phyloP scores from a whole-genome alignment of 2,797 vertebrate species.

The Nannoperca obscura region DNA sequence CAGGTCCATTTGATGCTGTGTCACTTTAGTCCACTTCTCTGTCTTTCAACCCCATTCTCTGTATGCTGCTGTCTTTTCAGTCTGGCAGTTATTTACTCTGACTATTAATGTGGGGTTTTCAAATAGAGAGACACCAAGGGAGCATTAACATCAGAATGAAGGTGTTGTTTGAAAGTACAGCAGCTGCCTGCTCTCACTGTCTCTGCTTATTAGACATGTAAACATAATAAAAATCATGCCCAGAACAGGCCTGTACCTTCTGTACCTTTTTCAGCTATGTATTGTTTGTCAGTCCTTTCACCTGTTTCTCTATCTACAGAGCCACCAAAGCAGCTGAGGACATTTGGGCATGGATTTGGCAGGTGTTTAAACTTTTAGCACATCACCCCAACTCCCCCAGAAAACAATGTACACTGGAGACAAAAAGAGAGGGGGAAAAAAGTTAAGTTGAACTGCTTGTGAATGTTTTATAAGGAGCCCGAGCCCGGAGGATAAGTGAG shows the following conservation, averaged over 20 bases:
- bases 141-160: conserved; percentile 49
- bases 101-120: conserved; percentile 54
- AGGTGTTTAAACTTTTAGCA: conserved; percentile 78
- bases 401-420: conserved; percentile 71
- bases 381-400: conserved; percentile 40
- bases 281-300: conserved; percentile 12
- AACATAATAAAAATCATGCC: conserved; percentile 23
- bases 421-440: conserved; percentile 30
- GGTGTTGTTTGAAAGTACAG: conserved; percentile 32
- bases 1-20: conserved; percentile 58
- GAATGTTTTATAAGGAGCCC: conserved; percentile 85
- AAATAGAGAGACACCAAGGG: conserved; percentile 32
- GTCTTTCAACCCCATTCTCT: conserved; percentile 38
- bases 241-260: conserved; percentile 1
- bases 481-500: conserved; percentile 80
- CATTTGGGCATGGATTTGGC: conserved; percentile 41
- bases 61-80: conserved; percentile 2
- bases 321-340: conserved; percentile 49
- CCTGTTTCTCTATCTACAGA: conserved; percentile 14
- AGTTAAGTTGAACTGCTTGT: conserved; percentile 70
- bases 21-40: conserved; percentile 34
- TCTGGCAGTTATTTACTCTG: conserved; percentile 53
- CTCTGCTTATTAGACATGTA: conserved; percentile 42
- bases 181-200: conserved; percentile 33
- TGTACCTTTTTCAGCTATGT: conserved; percentile 7